Base-by-base conservation (phyloP, 2,797 vertebrate genomes). In the Sebastes variabilis region DNA sequence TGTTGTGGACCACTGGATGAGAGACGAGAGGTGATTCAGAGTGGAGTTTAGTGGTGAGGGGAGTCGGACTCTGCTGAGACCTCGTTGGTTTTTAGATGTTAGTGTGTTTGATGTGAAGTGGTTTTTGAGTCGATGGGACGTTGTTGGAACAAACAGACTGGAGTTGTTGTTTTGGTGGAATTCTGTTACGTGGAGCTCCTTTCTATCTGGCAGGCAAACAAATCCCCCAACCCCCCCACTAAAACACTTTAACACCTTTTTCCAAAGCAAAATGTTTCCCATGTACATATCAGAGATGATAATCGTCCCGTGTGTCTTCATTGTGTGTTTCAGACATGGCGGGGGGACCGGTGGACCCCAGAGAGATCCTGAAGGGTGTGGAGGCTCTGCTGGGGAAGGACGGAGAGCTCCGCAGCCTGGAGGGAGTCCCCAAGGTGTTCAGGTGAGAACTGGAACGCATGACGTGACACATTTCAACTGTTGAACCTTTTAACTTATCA, bases 391-490 rank as follows among this genome's bases (percentile, higher is more conserved):
- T 99, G 75, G 98, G 97, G 58, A 97, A 97, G 36, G 97, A 98
- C 89, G 98, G 98, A 55, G 98, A 98, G 87, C 96, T 99, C 24
- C 97, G 97, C 81, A 98, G 96, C 88, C 91, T 96, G 69, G 97
- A 99, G 59, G 98, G 97, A 46, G 97, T 99, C 82, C 92, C 96
- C n/a, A 98, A 97, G 74, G 98, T 99, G 61, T 99, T 97, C 86
- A 97, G 95, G 98, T 99, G 85, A 95, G 94, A 81, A 1, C 18
- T 64, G 58, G 38, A 24, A 64, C 42, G 0, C 0, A 25, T 36
- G 14, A 18, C 2, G 3, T 11, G 3, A n/a, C 4, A 4, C 6
- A 7, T 18, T n/a, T 18, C 14, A 16, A n/a, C 3, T 20, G 6
- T 66, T 22, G 0, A 25, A 34, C 14, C 1, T 8, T 38, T 3